Evolutionary conservation across 2,888 invertebrate species (phyloP).

Genomic region (Hetaerina titia): DNA sequence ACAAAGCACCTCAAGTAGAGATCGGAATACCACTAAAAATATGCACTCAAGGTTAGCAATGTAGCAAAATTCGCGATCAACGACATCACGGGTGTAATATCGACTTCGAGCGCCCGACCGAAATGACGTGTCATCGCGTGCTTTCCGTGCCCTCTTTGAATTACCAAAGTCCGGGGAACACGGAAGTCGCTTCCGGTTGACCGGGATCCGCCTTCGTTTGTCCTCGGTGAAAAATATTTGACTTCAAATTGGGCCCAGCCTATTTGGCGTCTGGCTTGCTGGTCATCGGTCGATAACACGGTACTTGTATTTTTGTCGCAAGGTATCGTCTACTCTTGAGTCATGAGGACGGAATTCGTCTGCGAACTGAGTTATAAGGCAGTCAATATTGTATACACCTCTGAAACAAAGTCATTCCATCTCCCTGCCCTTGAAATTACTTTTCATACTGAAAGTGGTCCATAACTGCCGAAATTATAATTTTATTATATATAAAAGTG

Average conservation of each 20-base stretch:
- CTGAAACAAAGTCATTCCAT: too few relatives aligned
- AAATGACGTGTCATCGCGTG: conserved; percentile 3
- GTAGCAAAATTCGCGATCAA: too few relatives aligned
- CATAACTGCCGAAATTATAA: too few relatives aligned
- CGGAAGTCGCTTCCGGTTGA: background rate
- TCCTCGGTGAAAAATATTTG: background rate
- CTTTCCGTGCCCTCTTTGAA: background rate
- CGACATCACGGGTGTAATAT: background rate
- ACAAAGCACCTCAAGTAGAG: too few relatives aligned
- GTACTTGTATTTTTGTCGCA: background rate
- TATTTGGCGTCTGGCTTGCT: background rate
- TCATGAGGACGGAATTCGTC: too few relatives aligned
- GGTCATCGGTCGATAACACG: background rate
- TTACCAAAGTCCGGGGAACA: background rate
- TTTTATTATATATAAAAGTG: too few relatives aligned
- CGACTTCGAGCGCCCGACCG: background rate
- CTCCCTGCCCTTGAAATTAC: too few relatives aligned
- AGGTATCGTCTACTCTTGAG: too few relatives aligned
- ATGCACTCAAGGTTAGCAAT: background rate
- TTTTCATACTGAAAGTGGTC: too few relatives aligned
- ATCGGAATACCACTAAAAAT: too few relatives aligned
- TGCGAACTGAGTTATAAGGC: too few relatives aligned
- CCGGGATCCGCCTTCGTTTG: background rate
- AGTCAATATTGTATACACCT: too few relatives aligned
- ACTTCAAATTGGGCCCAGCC: background rate